These are phyloP conservation scores for Tineola bisselliella DNA, from an alignment of 2,888 invertebrate species.

Conservation along the genomic window DNA sequence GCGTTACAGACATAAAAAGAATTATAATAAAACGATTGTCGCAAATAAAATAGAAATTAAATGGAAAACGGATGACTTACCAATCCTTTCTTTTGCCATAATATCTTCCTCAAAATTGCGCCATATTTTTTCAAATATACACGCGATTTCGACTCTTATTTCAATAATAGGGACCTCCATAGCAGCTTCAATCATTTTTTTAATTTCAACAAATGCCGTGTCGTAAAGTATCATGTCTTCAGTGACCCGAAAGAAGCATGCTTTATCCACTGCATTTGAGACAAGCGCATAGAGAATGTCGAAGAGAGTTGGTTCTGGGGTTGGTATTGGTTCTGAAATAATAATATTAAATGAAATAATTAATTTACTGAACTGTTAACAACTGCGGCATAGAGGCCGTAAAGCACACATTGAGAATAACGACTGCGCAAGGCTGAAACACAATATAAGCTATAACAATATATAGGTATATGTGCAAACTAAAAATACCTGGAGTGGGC, in stretches of 20 bases:
- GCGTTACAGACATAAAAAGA: background rate
- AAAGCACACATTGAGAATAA: no score
- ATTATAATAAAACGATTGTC: background rate
- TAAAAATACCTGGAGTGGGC: constrained; percentile 44
- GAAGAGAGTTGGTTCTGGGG: constrained; percentile 41
- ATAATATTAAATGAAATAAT: no score
- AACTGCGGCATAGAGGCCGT: no score
- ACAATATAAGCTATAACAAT: no score
- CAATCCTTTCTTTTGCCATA: constrained; percentile 39
- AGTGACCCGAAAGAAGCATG: constrained; percentile 35
- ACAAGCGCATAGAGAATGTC: constrained; percentile 33
- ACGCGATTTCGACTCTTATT: constrained; percentile 39
- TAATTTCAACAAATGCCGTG: constrained; percentile 46
- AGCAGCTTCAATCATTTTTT: constrained; percentile 42
- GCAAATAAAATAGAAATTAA: constrained; percentile 12
- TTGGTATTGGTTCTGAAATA: constrained; percentile 36
- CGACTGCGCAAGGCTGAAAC: no score
- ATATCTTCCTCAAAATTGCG: constrained; percentile 39
- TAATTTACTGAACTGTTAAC: no score
- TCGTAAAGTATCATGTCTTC: constrained; percentile 39
- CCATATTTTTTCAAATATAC: constrained; percentile 35
- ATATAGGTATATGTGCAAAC: no score
- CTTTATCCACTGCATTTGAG: constrained; percentile 47
- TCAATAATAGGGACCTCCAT: constrained; percentile 54
- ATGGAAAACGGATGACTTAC: constrained; percentile 24